Evolutionary conservation across 2,797 vertebrate genomes (phyloP).

Genomic region (Prionace glauca): DNA sequence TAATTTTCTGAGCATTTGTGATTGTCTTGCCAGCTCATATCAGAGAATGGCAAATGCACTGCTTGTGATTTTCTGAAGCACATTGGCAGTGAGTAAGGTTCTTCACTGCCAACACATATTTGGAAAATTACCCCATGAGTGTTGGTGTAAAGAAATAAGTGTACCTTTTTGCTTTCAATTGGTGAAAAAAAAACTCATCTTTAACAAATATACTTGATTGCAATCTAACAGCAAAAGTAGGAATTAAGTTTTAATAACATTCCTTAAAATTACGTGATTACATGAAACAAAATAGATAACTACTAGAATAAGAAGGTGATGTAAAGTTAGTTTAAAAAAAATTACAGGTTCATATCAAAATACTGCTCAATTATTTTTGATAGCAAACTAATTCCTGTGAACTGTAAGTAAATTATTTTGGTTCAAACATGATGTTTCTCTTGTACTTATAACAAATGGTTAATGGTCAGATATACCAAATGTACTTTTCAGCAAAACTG

Average conservation of each 20-base stretch:
- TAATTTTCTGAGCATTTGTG: not conserved
- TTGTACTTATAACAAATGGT: not conserved
- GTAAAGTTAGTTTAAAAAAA: not conserved
- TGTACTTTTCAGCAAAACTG: not conserved
- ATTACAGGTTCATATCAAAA: not conserved
- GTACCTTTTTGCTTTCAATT: not conserved
- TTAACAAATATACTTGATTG: not conserved
- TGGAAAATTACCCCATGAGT: not conserved
- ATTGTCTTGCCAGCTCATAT: not conserved
- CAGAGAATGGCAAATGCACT: not conserved
- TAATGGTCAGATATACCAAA: not conserved
- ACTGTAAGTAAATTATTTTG: not conserved
- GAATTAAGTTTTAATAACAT: slow-evolving; percentile 1
- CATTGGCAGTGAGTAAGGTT: not conserved
- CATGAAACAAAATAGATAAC: not conserved
- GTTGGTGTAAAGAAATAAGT: not conserved
- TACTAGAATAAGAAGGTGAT: not conserved
- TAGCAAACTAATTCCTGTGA: not conserved
- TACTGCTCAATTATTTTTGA: not conserved
- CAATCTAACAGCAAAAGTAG: not conserved
- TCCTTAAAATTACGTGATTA: not conserved
- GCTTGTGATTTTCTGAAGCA: not conserved
- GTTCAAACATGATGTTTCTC: not conserved
- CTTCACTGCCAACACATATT: slow-evolving; percentile 8
- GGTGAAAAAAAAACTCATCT: not conserved